Evolutionary conservation across 2,113 vertebrate species (phyloP).

Genomic region (Spheniscus mendiculus): DNA sequence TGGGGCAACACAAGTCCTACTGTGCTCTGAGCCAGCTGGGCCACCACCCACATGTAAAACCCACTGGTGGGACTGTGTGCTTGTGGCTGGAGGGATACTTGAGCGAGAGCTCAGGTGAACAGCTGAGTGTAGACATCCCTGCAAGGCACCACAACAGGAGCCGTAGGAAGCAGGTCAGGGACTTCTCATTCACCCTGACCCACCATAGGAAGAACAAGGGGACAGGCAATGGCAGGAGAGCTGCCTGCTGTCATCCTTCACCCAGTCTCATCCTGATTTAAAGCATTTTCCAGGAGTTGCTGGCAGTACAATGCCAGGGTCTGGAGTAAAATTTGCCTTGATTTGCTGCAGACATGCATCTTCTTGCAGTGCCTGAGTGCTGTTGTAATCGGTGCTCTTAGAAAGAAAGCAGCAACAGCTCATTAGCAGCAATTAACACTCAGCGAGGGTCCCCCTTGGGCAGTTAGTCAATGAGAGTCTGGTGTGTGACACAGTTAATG

Average conservation of each 20-base stretch:
- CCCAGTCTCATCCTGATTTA: not conserved
- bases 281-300: not conserved
- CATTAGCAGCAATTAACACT: conserved; percentile 65
- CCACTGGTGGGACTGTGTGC: rapidly evolving
- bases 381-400: conserved; percentile 30
- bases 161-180: not conserved
- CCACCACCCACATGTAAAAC: rapidly evolving
- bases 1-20: not conserved
- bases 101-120: not conserved
- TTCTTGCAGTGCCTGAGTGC: not conserved
- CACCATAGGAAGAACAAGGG: not conserved
- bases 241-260: not conserved
- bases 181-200: not conserved
- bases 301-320: not conserved
- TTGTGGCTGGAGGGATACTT: not conserved
- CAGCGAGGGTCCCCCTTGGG: conserved; percentile 17
- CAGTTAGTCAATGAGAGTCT: conserved; percentile 37
- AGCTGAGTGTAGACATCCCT: not conserved
- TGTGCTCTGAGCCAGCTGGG: not conserved
- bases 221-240: not conserved
- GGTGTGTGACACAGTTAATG: conserved; percentile 46
- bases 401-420: conserved; percentile 50
- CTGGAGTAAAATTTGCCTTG: not conserved
- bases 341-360: not conserved
- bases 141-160: not conserved